These are phyloP conservation scores for Tetranychus truncatus DNA, from an alignment of 2,888 invertebrate species.

Conservation along the genomic window DNA sequence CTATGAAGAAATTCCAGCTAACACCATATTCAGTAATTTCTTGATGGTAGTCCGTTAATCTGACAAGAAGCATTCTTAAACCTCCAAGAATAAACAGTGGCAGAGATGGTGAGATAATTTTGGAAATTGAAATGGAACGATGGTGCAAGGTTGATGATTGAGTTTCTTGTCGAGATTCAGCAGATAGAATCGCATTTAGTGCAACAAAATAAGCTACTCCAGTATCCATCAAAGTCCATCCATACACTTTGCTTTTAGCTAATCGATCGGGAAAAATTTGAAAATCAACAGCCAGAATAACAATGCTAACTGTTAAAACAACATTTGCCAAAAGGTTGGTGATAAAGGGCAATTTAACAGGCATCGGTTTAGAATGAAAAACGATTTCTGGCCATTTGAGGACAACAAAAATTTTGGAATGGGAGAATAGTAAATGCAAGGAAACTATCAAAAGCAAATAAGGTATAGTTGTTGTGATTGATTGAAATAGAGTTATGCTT, in stretches of 20 bases:
- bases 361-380: background rate
- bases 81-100: slow-evolving; percentile 36
- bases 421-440: slow-evolving; percentile 12
- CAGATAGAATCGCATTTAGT: slow-evolving; percentile 49
- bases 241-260: slow-evolving; percentile 68
- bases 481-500: slow-evolving; percentile 14
- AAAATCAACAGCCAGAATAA: slow-evolving; percentile 88
- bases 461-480: background rate
- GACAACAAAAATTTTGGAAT: background rate
- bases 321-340: slow-evolving; percentile 35
- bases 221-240: slow-evolving; percentile 79
- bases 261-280: slow-evolving; percentile 59
- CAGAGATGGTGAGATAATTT: slow-evolving; percentile 21
- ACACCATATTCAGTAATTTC: slow-evolving; percentile 83
- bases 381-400: slow-evolving; percentile 3
- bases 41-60: slow-evolving; percentile 56
- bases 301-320: slow-evolving; percentile 37
- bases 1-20: slow-evolving; percentile 97
- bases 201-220: slow-evolving; percentile 77
- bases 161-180: slow-evolving; percentile 34
- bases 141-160: background rate
- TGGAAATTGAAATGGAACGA: background rate
- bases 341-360: slow-evolving; percentile 10
- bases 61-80: slow-evolving; percentile 33
- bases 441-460: slow-evolving; percentile 12